Evolutionary conservation across 2,888 invertebrate species (phyloP).

Genomic region (Exocentrus adspersus): DNA sequence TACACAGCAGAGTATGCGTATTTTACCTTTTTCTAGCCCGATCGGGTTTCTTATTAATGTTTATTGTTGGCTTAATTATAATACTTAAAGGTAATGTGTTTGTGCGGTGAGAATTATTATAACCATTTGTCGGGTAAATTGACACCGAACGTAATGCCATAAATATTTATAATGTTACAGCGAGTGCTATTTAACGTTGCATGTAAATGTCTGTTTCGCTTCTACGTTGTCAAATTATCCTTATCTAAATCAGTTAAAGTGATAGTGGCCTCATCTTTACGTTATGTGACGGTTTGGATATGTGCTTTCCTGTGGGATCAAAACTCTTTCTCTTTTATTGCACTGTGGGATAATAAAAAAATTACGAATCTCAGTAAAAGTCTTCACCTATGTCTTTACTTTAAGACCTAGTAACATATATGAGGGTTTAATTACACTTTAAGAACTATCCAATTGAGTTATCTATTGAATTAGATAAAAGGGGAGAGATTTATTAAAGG

Average conservation of each 20-base stretch:
- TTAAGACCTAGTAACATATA: too few relatives aligned
- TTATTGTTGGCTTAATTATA: conserved; percentile 29
- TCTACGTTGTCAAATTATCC: conserved; percentile 29
- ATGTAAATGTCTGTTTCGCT: conserved; percentile 28
- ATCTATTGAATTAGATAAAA: too few relatives aligned
- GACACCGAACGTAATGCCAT: conserved; percentile 36
- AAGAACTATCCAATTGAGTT: too few relatives aligned
- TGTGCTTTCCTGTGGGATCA: too few relatives aligned
- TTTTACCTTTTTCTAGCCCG: conserved; percentile 11
- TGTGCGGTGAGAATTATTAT: conserved; percentile 39
- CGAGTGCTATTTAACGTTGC: conserved; percentile 28
- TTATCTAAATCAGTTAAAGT: conserved; percentile 10
- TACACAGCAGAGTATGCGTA: not conserved
- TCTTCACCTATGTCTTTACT: too few relatives aligned
- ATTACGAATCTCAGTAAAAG: too few relatives aligned
- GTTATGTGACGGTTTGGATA: not conserved
- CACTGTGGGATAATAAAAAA: too few relatives aligned
- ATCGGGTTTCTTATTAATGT: conserved; percentile 31
- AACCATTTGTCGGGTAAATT: conserved; percentile 36
- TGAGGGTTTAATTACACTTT: not conserved
- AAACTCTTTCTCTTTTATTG: too few relatives aligned
- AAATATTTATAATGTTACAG: conserved; percentile 35
- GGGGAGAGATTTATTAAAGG: too few relatives aligned
- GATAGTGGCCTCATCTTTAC: conserved; percentile 1
- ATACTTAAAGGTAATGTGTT: conserved; percentile 36